Base-by-base conservation (phyloP, 2,888 invertebrate genomes). In the Conops quadrifasciatus region DNA sequence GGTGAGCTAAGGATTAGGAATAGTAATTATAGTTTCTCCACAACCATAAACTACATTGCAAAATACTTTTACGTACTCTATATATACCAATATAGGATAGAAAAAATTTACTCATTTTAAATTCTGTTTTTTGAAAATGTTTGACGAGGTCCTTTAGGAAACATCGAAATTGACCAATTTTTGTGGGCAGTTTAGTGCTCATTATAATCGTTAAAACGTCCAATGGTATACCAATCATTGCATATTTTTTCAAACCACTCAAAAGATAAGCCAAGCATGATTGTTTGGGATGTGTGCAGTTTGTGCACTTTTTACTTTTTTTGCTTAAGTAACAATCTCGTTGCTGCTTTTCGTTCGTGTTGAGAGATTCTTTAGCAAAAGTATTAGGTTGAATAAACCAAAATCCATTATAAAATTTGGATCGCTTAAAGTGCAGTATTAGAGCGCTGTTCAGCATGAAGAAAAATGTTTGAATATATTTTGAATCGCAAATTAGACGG, bases 401-500 rank as follows among this genome's bases (percentile, higher is more conserved):
- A 68, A 82, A 81, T 16, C 77, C 78, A 15, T 75, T 75, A 21
- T 73, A 69, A 13, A 72, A 72, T 21, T 73, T 59, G 0, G 59
- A 65, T 13, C 75, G 76, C 19, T 77, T 77, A 28, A 78, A 77
- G 60, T 81, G 76, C 58, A 84, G 58, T 13, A 83, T 78, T 19
- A 80, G 47, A 0, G 78, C 71, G 60, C 83, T 84, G 71, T 78
- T 79, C 24, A 66, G 62, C 84, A 84, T 84, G 67, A 84, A 84
- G 16, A 83, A 2, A 13, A 78, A 62, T 7, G 80, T 80, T 71
- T 80, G 80, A 3, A 79, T 13, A 0, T 64, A 1, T 59, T 68
- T 70, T 0, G 82, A 82, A 3, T 74, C 63, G 4, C 67, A 72
- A 9, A 82, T 63, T 2, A 71, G 21, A 30, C 70, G 75, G 43